phyloP scores from a whole-genome alignment of 2,888 invertebrate genomes.

The Parnassius glacialis region DNA sequence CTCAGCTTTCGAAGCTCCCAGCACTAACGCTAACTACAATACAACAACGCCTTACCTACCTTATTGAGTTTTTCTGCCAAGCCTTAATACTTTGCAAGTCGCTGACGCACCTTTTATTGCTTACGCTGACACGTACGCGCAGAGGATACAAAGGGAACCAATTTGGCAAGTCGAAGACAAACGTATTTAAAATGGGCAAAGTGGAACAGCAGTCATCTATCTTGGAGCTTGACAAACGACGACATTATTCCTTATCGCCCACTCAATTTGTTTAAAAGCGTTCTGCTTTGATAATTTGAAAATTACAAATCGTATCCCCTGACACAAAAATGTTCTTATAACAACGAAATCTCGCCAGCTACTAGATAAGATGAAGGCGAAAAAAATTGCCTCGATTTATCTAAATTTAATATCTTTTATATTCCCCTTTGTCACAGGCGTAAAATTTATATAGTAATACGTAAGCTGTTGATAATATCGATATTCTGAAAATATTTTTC shows the following conservation, averaged over 20 bases:
- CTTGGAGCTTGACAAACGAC: conserved; percentile 79
- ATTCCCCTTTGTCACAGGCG: conserved; percentile 16
- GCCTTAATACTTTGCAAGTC: conserved; percentile 25
- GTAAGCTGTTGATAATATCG: conserved; percentile 21
- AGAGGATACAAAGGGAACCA: conserved; percentile 74
- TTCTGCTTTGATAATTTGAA: conserved; percentile 80
- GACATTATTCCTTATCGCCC: conserved; percentile 81
- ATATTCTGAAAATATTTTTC: conserved; percentile 17
- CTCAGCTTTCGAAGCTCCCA: background rate
- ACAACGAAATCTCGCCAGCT: conserved; percentile 60
- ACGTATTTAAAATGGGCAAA: conserved; percentile 81
- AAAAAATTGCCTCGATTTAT: conserved; percentile 54
- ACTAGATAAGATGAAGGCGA: conserved; percentile 52
- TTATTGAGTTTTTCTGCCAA: conserved; percentile 33
- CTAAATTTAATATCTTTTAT: conserved; percentile 52
- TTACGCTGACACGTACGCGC: conserved; percentile 44
- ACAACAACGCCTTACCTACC: background rate
- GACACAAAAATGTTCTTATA: conserved; percentile 75
- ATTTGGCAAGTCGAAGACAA: conserved; percentile 79
- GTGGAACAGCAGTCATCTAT: conserved; percentile 78
- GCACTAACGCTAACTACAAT: too few species aligned
- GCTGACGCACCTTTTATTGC: conserved; percentile 21
- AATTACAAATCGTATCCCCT: conserved; percentile 79
- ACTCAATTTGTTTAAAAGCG: conserved; percentile 81
- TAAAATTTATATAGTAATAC: conserved; percentile 24